These are phyloP conservation scores for Chloropsis cyanopogon DNA, from an alignment of 2,113 vertebrate species.

Conservation along the genomic window DNA sequence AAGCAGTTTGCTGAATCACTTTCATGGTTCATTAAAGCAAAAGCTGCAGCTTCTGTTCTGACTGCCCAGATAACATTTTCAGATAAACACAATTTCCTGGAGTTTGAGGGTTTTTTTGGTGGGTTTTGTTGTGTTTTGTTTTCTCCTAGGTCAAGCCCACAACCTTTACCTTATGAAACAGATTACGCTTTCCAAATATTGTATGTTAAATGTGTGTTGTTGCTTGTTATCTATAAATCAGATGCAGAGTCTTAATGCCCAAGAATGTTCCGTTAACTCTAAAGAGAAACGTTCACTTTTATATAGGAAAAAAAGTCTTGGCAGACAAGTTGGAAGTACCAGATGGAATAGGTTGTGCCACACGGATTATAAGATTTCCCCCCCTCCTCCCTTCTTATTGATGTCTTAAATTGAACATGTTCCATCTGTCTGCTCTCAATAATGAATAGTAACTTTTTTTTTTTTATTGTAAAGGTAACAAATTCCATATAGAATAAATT, in stretches of 20 bases:
- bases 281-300: slow-evolving; percentile 74
- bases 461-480: slow-evolving; percentile 77
- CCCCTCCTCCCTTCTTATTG: slow-evolving; percentile 67
- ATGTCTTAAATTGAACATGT: slow-evolving; percentile 79
- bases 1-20: slow-evolving; percentile 66
- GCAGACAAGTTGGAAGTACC: slow-evolving; percentile 75
- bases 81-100: slow-evolving; percentile 59
- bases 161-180: slow-evolving; percentile 55
- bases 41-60: slow-evolving; percentile 60
- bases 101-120: not conserved
- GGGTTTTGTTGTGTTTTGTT: not conserved
- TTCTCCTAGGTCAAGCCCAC: slow-evolving; percentile 51
- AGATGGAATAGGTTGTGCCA: slow-evolving; percentile 77
- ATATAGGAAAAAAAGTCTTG: slow-evolving; percentile 77
- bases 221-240: slow-evolving; percentile 74
- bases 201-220: slow-evolving; percentile 63
- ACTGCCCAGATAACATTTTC: slow-evolving; percentile 58
- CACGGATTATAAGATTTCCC: slow-evolving; percentile 70
- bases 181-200: slow-evolving; percentile 62
- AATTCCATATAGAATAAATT: slow-evolving; percentile 78
- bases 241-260: slow-evolving; percentile 65
- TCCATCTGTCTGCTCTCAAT: slow-evolving; percentile 79
- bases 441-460: slow-evolving; percentile 74
- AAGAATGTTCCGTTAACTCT: slow-evolving; percentile 74
- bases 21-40: slow-evolving; percentile 67